A percentile compares a stretch with the other conserved stretches of the same genome.
Conservation (phyloP, 2,113 vertebrate species). For the Phoenicopterus ruber region DNA sequence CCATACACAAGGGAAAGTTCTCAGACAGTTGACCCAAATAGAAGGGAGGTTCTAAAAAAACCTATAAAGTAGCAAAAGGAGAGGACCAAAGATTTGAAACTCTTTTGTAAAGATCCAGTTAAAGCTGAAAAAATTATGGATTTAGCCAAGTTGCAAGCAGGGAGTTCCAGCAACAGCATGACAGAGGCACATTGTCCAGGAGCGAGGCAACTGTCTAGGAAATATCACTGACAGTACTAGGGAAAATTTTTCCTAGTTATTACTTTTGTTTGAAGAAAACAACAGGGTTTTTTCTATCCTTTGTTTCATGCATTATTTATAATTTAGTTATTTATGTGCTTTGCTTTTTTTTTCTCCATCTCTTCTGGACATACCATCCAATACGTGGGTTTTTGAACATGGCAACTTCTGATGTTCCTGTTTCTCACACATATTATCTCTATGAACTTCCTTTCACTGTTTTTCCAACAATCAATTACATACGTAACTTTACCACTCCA, state of each 20-base stretch:
- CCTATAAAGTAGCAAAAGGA: fast-evolving
- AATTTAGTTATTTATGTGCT: neutral
- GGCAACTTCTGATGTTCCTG: neutral
- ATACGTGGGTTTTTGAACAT: neutral
- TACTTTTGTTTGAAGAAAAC: neutral
- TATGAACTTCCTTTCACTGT: neutral
- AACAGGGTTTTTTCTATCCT: neutral
- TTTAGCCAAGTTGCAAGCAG: neutral
- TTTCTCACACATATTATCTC: neutral
- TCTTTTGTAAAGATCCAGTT: neutral
- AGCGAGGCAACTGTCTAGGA: neutral
- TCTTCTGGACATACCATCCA: neutral
- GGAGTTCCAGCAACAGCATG: neutral
- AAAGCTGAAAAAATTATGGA: neutral
- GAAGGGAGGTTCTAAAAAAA: fast-evolving
- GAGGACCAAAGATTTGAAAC: neutral
- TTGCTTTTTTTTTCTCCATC: too few species aligned
- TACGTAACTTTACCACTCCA: neutral
- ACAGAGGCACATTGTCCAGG: neutral
- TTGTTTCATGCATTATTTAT: neutral
- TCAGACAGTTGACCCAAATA: neutral
- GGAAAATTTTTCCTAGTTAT: neutral
- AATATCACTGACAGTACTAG: neutral
- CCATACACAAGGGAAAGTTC: neutral
- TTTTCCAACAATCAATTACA: neutral